A percentile compares a stretch with the other conserved stretches of the same genome.
These are phyloP conservation scores for Alosa sapidissima DNA, from an alignment of 2,797 vertebrate genomes.

Conservation along the genomic window DNA sequence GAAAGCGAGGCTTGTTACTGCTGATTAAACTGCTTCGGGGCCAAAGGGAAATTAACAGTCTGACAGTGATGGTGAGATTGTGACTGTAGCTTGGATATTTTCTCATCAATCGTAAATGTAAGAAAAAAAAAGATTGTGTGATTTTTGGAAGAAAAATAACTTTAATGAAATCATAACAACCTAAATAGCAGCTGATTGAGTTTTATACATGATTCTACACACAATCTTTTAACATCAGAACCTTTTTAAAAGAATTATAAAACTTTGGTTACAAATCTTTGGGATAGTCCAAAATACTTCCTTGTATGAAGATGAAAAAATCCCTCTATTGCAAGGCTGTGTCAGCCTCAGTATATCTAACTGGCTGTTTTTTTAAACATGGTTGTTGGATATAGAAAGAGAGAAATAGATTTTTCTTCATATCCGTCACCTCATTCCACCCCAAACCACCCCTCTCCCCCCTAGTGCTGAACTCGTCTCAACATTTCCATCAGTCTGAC, in stretches of 20 bases:
- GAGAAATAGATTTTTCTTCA: not conserved
- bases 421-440: not conserved
- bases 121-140: not conserved
- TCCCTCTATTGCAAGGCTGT: not conserved
- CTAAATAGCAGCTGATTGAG: no score
- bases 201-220: not conserved
- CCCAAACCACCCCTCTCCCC: not conserved
- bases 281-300: not conserved
- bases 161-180: no score
- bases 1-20: not conserved
- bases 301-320: not conserved
- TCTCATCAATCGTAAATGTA: not conserved
- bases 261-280: not conserved
- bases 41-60: not conserved
- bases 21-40: not conserved
- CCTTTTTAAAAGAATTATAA: no score
- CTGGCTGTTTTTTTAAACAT: not conserved
- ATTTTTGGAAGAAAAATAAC: no score
- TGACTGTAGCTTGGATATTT: not conserved
- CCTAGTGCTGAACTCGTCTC: not conserved
- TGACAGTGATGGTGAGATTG: not conserved
- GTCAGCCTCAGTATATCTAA: not conserved
- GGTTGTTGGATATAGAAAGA: not conserved
- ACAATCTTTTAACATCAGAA: not conserved
- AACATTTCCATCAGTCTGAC: slow-evolving; percentile 23